Percentiles rank a stretch among this genome's conserved stretches.
These are phyloP conservation scores for Cancer borealis DNA, from an alignment of 2,888 invertebrate genomes.

Conservation along the genomic window DNA sequence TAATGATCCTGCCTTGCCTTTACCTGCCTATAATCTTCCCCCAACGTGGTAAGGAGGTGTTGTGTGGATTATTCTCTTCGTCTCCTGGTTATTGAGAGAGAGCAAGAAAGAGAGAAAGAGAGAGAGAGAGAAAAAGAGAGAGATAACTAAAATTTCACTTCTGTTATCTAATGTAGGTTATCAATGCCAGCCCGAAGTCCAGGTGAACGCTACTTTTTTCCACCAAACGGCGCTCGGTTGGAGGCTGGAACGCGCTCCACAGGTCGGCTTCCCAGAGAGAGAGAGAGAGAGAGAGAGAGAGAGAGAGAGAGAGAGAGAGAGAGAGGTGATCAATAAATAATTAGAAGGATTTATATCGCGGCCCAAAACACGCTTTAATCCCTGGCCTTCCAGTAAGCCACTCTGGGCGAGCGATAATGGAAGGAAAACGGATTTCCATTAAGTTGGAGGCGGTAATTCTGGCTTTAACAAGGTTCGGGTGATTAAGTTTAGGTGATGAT, in stretches of 20 bases:
- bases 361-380: neutral
- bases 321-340: neutral
- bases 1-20: neutral
- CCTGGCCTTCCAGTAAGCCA: neutral
- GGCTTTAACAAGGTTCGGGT: neutral
- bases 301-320: neutral
- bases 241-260: too few relatives aligned
- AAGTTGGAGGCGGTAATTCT: neutral
- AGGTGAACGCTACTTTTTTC: too few relatives aligned
- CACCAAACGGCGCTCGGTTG: too few relatives aligned
- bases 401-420: neutral
- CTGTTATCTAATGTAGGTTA: too few relatives aligned
- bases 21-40: neutral
- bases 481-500: constrained; percentile 8
- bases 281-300: neutral
- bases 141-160: neutral
- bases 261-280: too few relatives aligned
- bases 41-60: neutral
- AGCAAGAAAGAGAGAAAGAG: neutral
- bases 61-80: neutral
- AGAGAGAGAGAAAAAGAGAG: neutral
- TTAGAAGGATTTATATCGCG: neutral
- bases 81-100: neutral
- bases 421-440: neutral
- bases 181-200: too few relatives aligned